Percentiles rank a stretch among this genome's conserved stretches.
phyloP scores from a whole-genome alignment of 2,888 invertebrate genomes.

The Ptychoptera albimana region DNA sequence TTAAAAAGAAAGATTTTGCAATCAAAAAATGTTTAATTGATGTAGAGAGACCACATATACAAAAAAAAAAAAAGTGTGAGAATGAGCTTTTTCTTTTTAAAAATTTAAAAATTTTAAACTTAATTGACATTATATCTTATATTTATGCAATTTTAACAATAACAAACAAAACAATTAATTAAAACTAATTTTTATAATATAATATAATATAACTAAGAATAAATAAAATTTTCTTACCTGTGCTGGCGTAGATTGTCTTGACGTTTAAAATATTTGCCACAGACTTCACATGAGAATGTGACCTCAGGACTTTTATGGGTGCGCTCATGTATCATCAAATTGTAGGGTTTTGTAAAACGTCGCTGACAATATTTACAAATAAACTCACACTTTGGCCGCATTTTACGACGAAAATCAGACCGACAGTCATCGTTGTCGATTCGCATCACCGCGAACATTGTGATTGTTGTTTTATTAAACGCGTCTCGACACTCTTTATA shows the following conservation, averaged over 20 bases:
- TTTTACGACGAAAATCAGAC: constrained; percentile 73
- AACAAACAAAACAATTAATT: too few species aligned
- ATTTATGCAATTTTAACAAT: too few species aligned
- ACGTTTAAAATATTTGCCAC: constrained; percentile 93
- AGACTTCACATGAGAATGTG: constrained; percentile 94
- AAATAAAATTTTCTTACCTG: constrained; percentile 44
- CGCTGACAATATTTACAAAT: constrained; percentile 97
- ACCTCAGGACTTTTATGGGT: constrained; percentile 94
- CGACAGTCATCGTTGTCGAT: constrained; percentile 75
- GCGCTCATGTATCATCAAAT: constrained; percentile 95
- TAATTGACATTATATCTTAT: too few species aligned
- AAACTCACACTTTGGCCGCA: constrained; percentile 91
- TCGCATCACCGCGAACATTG: constrained; percentile 83
- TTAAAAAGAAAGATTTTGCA: too few species aligned
- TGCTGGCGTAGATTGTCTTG: constrained; percentile 93
- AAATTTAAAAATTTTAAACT: too few species aligned
- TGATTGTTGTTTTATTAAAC: constrained; percentile 23
- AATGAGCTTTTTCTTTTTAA: too few species aligned
- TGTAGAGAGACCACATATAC: too few species aligned
- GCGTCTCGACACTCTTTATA: not conserved
- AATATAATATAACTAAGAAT: not conserved
- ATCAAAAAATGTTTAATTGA: too few species aligned
- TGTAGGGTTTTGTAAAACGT: constrained; percentile 96
- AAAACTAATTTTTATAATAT: too few species aligned
- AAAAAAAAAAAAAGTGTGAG: too few species aligned